These are phyloP conservation scores for Melieria crassipennis DNA, from an alignment of 2,888 invertebrate genomes.

Conservation along the genomic window DNA sequence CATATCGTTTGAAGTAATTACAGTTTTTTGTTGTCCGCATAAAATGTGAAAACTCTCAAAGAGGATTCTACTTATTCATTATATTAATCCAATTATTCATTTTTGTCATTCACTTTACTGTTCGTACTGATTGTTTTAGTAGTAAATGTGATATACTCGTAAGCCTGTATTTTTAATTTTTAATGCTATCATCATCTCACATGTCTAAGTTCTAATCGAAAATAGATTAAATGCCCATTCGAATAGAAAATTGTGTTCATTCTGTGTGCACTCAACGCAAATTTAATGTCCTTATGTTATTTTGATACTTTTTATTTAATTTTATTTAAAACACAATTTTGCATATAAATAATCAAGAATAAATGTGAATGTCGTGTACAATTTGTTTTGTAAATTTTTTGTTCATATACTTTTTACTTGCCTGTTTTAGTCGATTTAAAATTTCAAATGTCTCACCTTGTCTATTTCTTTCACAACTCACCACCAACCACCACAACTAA, in stretches of 20 bases:
- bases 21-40: too few relatives aligned
- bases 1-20: too few relatives aligned
- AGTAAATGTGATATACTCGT: conserved; percentile 45
- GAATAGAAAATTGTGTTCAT: too few relatives aligned
- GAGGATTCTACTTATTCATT: neutral
- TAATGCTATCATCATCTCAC: too few relatives aligned
- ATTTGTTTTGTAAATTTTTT: neutral
- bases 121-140: conserved; percentile 40
- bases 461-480: conserved; percentile 11
- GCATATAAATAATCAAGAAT: too few relatives aligned
- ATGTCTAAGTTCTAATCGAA: too few relatives aligned
- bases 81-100: conserved; percentile 1
- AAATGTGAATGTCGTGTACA: too few relatives aligned
- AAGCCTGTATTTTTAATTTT: conserved; percentile 30
- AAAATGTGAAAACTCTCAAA: neutral
- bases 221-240: too few relatives aligned
- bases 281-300: too few relatives aligned
- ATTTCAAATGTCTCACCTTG: neutral
- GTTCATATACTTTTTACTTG: conserved; percentile 9
- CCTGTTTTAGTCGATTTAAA: conserved; percentile 5
- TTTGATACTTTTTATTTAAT: too few relatives aligned
- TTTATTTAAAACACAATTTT: too few relatives aligned
- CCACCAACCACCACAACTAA: conserved; percentile 31
- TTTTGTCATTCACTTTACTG: conserved; percentile 6
- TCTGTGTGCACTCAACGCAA: too few relatives aligned